Percentiles rank a stretch among this genome's conserved stretches.
These are phyloP conservation scores for Aethes cnicana DNA, from an alignment of 2,888 invertebrate species.

Conservation along the genomic window DNA sequence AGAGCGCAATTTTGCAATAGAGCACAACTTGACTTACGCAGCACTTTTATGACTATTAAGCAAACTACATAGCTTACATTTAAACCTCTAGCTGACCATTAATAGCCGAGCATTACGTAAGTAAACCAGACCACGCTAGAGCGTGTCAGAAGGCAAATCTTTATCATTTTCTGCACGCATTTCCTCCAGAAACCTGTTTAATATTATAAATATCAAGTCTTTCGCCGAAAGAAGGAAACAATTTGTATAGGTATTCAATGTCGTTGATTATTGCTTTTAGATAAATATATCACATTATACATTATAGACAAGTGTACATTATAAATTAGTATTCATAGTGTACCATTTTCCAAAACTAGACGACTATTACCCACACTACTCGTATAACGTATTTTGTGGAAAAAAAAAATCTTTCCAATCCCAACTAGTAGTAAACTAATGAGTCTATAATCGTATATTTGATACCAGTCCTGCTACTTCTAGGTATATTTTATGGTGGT, in stretches of 20 bases:
- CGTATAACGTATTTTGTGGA: no score
- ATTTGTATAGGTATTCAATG: conserved; percentile 4
- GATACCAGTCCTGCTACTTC: no score
- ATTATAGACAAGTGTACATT: no score
- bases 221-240: background rate
- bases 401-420: no score
- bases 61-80: conserved; percentile 9
- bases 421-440: no score
- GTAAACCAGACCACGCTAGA: conserved; percentile 39
- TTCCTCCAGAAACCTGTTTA: conserved; percentile 48
- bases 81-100: conserved; percentile 18
- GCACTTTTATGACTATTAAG: conserved; percentile 4
- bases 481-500: no score
- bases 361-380: no score
- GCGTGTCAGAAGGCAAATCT: conserved; percentile 60
- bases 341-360: no score
- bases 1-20: background rate
- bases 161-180: conserved; percentile 70
- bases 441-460: no score
- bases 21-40: background rate
- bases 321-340: no score
- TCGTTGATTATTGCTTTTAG: conserved; percentile 1
- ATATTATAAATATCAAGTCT: conserved; percentile 5
- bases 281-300: conserved; percentile 2
- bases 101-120: conserved; percentile 23